phyloP scores from a whole-genome alignment of 2,888 invertebrate species.

The Dusona sp. region DNA sequence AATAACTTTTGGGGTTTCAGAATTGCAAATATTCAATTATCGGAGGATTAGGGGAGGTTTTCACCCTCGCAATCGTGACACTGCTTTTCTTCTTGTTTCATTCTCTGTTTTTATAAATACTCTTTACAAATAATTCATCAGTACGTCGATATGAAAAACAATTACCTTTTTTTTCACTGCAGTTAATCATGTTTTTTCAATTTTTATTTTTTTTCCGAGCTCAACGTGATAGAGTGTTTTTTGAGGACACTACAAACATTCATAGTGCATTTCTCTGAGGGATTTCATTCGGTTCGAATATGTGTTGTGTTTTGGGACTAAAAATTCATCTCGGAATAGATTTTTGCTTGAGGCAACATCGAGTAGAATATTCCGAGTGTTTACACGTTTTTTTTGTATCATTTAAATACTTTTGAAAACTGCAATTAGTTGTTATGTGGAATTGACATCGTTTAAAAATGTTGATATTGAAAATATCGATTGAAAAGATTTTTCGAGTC shows the following conservation, averaged over 20 bases:
- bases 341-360: background rate
- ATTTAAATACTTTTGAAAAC: background rate
- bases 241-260: background rate
- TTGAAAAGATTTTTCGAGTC: too few species aligned
- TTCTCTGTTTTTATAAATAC: background rate
- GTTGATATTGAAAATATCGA: too few species aligned
- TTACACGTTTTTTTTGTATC: background rate
- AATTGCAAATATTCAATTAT: constrained; percentile 16
- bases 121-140: background rate
- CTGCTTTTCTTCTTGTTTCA: background rate
- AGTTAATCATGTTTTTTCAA: background rate
- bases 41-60: background rate
- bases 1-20: background rate
- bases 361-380: background rate
- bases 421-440: background rate
- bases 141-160: background rate
- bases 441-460: too few species aligned
- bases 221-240: background rate
- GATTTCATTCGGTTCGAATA: too few species aligned
- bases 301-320: background rate
- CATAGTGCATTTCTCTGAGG: background rate
- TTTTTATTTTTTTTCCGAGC: background rate
- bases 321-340: background rate
- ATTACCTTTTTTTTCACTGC: background rate
- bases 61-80: background rate